Evolutionary conservation across 2,113 vertebrate species (phyloP).

Genomic region (Oryzias curvinotus): DNA sequence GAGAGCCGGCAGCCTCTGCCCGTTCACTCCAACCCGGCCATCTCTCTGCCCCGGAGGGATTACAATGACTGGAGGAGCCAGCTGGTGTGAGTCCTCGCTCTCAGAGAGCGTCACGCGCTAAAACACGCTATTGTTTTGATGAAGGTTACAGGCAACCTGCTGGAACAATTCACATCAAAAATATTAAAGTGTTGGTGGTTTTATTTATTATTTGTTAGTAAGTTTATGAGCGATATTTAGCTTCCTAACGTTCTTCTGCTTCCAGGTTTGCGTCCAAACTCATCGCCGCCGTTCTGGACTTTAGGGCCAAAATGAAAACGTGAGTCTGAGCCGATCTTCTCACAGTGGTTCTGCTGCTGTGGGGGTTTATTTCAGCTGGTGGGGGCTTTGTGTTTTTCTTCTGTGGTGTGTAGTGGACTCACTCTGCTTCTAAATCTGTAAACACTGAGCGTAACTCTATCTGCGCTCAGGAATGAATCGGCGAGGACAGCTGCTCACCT

Average conservation of each 20-base stretch:
- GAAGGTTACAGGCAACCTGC: too few relatives aligned
- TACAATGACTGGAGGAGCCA: conserved; percentile 83
- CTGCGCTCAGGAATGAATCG: not conserved
- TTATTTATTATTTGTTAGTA: not conserved
- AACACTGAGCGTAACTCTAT: conserved; percentile 16
- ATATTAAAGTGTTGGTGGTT: not conserved
- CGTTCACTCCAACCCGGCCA: conserved; percentile 84
- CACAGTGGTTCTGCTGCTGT: conserved; percentile 3
- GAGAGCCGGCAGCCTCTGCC: conserved; percentile 80
- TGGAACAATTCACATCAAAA: too few relatives aligned
- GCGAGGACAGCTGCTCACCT: too few relatives aligned
- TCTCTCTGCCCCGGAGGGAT: conserved; percentile 82
- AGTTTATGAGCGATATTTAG: not conserved
- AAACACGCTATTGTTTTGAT: not conserved
- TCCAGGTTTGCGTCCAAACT: conserved; percentile 82
- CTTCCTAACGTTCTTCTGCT: conserved; percentile 12
- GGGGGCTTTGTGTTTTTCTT: conserved; percentile 23
- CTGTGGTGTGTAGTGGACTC: conserved; percentile 16
- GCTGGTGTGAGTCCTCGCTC: conserved; percentile 75
- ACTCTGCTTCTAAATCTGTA: conserved; percentile 43
- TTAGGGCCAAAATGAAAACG: conserved; percentile 78
- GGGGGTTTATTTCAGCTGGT: not conserved
- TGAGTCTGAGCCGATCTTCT: conserved; percentile 47
- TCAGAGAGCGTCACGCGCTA: not conserved
- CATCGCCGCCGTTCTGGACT: conserved; percentile 81